Conservation (phyloP, 2,888 invertebrate genomes). For the Chromoteleia sp. region DNA sequence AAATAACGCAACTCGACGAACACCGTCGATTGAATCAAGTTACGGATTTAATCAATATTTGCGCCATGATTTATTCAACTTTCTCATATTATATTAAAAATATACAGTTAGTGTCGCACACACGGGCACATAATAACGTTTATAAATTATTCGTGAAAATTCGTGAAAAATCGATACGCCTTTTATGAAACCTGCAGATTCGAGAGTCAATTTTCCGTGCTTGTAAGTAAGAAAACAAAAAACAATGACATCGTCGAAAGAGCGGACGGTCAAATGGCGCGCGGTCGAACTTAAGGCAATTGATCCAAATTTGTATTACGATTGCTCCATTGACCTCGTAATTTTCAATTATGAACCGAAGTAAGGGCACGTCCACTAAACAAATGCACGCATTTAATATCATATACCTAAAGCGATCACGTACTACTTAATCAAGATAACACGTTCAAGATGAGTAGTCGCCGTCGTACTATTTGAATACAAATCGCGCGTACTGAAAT, state of each 20-base stretch:
- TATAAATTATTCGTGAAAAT: slow-evolving; percentile 58
- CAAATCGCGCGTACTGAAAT: slow-evolving; percentile 48
- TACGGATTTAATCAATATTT: slow-evolving; percentile 45
- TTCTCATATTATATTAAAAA: slow-evolving; percentile 56
- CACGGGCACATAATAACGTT: slow-evolving; percentile 37
- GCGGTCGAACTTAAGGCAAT: slow-evolving; percentile 23
- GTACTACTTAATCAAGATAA: slow-evolving; percentile 61
- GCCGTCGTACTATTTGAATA: slow-evolving; percentile 53
- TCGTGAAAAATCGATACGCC: slow-evolving; percentile 40
- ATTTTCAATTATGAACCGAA: not conserved
- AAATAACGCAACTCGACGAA: slow-evolving; percentile 7
- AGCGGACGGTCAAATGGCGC: not conserved
- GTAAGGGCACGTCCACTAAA: slow-evolving; percentile 9
- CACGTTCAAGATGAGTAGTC: slow-evolving; percentile 64
- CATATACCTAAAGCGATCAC: slow-evolving; percentile 28
- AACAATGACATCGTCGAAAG: not conserved
- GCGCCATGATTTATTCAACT: slow-evolving; percentile 46
- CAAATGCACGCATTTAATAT: slow-evolving; percentile 24
- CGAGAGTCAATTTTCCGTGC: slow-evolving; percentile 30
- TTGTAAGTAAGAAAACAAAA: not conserved
- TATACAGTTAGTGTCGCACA: slow-evolving; percentile 48
- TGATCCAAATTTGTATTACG: not conserved
- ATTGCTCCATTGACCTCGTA: not conserved
- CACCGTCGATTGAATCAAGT: slow-evolving; percentile 39
- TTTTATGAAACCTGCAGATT: slow-evolving; percentile 19